These are phyloP conservation scores for Pegea sp. DNA, from an alignment of 23 tunicate genomes.

Conservation along the genomic window DNA sequence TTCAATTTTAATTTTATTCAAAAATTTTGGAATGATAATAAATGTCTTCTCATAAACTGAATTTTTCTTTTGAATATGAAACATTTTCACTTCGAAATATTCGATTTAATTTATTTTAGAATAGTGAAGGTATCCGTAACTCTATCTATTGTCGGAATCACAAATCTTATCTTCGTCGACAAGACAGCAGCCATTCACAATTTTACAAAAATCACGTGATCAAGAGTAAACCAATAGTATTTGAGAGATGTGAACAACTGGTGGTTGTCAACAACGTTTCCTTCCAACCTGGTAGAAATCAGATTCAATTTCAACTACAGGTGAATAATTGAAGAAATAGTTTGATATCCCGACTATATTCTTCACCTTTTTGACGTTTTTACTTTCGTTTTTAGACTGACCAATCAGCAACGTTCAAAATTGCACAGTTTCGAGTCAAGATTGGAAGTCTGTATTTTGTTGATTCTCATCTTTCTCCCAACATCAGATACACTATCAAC, in stretches of 20 bases:
- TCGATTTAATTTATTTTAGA: too few species aligned
- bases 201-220: constrained; percentile 12
- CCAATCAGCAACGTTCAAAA: constrained; percentile 14
- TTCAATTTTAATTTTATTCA: too few species aligned
- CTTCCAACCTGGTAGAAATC: constrained; percentile 32
- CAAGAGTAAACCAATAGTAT: constrained; percentile 25
- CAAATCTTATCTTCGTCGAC: constrained; percentile 49
- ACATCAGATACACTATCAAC: constrained; percentile 30
- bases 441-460: constrained; percentile 32
- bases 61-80: too few species aligned
- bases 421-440: constrained; percentile 35
- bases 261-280: constrained; percentile 7
- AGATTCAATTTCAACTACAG: constrained; percentile 10
- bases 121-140: too few species aligned
- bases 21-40: too few species aligned
- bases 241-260: constrained; percentile 33
- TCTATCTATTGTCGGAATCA: constrained; percentile 40
- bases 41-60: too few species aligned
- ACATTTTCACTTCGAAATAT: too few species aligned
- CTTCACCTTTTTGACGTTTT: neutral
- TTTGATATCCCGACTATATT: too few species aligned
- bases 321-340: too few species aligned
- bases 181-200: constrained; percentile 66
- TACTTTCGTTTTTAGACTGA: constrained; percentile 34
- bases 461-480: constrained; percentile 38